These are phyloP conservation scores for Epizoanthus scotinus DNA, from an alignment of 92 coral and sea anemone genomes.

Conservation along the genomic window DNA sequence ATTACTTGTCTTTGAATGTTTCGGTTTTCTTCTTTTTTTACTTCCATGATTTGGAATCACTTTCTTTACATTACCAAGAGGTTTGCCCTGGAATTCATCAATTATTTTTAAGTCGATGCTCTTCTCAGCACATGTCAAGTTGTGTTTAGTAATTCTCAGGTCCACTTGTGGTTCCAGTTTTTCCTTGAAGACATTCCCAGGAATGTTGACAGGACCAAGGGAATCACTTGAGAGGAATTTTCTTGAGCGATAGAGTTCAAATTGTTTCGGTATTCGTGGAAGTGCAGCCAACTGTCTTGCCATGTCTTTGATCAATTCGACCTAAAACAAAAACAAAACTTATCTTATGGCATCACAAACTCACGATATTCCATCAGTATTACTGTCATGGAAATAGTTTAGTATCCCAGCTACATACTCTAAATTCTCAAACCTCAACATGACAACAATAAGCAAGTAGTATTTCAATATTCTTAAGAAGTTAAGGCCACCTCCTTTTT, in stretches of 20 bases:
- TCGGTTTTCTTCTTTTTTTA: conserved; percentile 10
- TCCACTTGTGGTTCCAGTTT: conserved; percentile 26
- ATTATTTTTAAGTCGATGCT: conserved; percentile 26
- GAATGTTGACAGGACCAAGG: conserved; percentile 31
- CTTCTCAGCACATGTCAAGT: conserved; percentile 15
- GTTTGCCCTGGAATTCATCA: neutral
- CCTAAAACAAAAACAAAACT: conserved; percentile 46
- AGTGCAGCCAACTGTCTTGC: conserved; percentile 97
- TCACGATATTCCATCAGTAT: neutral
- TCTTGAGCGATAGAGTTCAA: conserved; percentile 81
- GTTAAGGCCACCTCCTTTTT: too few species aligned
- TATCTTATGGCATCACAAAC: neutral
- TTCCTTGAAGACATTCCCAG: conserved; percentile 42
- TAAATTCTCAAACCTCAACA: too few species aligned
- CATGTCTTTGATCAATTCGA: conserved; percentile 92
- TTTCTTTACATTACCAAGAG: neutral
- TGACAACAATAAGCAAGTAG: too few species aligned
- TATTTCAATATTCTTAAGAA: too few species aligned
- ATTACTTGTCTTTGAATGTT: neutral
- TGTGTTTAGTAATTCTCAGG: neutral
- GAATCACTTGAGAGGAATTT: conserved; percentile 61
- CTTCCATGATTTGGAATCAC: neutral
- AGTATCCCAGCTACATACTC: too few species aligned
- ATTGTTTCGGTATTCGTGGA: conserved; percentile 73
- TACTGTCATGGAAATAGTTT: too few species aligned